Percentiles rank a stretch among this genome's conserved stretches.
phyloP scores from a whole-genome alignment of 2,113 vertebrate genomes.

The Bos javanicus region DNA sequence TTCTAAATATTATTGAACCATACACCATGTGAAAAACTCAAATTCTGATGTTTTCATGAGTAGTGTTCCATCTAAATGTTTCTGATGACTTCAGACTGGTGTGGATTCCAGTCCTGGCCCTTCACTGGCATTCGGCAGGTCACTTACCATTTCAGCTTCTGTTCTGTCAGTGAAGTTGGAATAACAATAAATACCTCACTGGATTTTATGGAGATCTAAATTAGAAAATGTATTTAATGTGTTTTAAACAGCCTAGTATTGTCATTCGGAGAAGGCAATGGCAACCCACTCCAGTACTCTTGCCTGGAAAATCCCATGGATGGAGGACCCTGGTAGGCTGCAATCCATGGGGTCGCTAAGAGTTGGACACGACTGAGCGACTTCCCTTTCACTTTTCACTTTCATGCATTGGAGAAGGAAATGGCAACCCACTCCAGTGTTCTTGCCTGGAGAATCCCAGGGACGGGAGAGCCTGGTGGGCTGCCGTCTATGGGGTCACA shows the following conservation, averaged over 20 bases:
- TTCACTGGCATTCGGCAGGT: background rate
- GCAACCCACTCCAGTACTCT: too few relatives aligned
- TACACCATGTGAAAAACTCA: background rate
- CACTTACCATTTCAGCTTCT: background rate
- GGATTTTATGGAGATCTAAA: background rate
- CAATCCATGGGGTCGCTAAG: too few relatives aligned
- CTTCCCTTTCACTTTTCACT: too few relatives aligned
- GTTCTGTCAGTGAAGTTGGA: background rate
- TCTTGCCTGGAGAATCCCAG: too few relatives aligned
- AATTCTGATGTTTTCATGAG: background rate
- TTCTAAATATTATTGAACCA: background rate
- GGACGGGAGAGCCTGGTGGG: too few relatives aligned
- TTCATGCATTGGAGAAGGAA: too few relatives aligned
- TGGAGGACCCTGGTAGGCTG: too few relatives aligned
- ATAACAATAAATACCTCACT: background rate
- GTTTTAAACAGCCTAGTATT: background rate
- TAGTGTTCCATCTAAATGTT: background rate
- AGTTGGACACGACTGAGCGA: too few relatives aligned
- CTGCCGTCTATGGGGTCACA: too few relatives aligned
- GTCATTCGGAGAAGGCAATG: background rate
- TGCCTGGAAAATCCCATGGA: too few relatives aligned
- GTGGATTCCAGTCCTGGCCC: background rate
- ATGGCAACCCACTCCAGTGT: too few relatives aligned
- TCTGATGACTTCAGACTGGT: background rate
- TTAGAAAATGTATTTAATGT: background rate